A percentile compares a stretch with the other conserved stretches of the same genome.
These are phyloP conservation scores for Epinephelus coioides DNA, from an alignment of 2,797 vertebrate genomes.

Conservation along the genomic window DNA sequence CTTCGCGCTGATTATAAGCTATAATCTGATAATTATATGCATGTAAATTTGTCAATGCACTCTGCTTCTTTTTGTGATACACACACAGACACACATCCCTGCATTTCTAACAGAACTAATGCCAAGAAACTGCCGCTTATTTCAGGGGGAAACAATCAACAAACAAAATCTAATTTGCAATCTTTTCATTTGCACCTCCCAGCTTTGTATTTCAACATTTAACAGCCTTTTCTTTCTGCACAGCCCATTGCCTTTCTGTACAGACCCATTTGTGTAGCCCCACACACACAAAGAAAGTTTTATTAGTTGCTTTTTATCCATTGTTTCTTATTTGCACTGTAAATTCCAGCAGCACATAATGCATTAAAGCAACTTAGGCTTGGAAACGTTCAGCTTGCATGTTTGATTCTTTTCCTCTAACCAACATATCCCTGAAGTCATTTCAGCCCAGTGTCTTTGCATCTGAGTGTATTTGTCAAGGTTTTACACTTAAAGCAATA, in stretches of 20 bases:
- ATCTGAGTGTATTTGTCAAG: constrained; percentile 42
- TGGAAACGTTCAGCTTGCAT: constrained; percentile 36
- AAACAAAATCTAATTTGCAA: constrained; percentile 51
- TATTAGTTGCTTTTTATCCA: constrained; percentile 30
- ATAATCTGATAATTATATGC: constrained; percentile 18
- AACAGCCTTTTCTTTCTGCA: constrained; percentile 20
- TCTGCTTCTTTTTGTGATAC: background rate
- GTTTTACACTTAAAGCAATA: constrained; percentile 45
- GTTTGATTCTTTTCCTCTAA: constrained; percentile 15
- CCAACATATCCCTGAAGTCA: constrained; percentile 34
- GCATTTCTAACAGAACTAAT: constrained; percentile 19
- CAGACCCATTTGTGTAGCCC: constrained; percentile 20
- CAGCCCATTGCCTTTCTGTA: constrained; percentile 29
- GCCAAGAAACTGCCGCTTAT: constrained; percentile 14
- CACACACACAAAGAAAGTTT: constrained; percentile 9
- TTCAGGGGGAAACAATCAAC: constrained; percentile 35
- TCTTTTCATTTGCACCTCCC: constrained; percentile 48
- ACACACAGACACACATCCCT: background rate
- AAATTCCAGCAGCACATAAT: constrained; percentile 17
- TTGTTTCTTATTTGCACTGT: constrained; percentile 24
- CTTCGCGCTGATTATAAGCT: constrained; percentile 3
- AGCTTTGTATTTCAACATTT: constrained; percentile 41
- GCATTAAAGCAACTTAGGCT: constrained; percentile 25
- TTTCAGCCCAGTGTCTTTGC: constrained; percentile 19
- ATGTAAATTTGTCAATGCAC: constrained; percentile 3